phyloP scores from a whole-genome alignment of 1,140 invertebrate species.

The Tetramorium parvispinum region DNA sequence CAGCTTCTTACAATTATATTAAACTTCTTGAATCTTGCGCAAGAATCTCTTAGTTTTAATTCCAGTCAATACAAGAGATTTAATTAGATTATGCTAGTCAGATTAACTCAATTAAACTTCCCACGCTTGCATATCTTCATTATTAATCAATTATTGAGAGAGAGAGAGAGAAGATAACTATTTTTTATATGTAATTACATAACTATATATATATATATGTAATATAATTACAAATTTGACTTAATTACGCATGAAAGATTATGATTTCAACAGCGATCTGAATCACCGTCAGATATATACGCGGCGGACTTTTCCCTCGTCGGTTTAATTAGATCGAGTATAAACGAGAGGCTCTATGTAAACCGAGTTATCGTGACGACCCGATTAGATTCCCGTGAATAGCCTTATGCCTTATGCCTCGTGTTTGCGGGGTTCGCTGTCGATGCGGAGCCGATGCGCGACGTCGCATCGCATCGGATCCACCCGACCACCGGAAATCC shows the following conservation, averaged over 20 bases:
- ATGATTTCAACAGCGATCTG: slow-evolving; percentile 1
- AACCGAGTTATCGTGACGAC: slow-evolving; percentile 62
- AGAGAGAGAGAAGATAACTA: neutral
- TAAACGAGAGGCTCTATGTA: slow-evolving; percentile 61
- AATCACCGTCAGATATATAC: slow-evolving; percentile 26
- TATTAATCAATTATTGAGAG: neutral
- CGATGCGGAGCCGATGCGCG: neutral
- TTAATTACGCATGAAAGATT: slow-evolving; percentile 14
- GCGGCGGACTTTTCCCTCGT: neutral
- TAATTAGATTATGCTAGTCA: slow-evolving; percentile 19
- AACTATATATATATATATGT: too few relatives aligned
- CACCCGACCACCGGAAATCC: slow-evolving; percentile 42
- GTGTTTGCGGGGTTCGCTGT: neutral
- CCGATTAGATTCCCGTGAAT: slow-evolving; percentile 58
- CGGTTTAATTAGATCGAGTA: slow-evolving; percentile 51
- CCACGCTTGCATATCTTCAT: neutral
- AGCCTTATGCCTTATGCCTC: slow-evolving; percentile 34
- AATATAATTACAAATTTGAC: neutral
- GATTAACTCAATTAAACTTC: slow-evolving; percentile 12
- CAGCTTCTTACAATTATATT: slow-evolving; percentile 33
- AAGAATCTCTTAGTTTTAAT: slow-evolving; percentile 40
- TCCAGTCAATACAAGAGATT: slow-evolving; percentile 26
- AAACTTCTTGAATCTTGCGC: slow-evolving; percentile 17
- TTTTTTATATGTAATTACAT: neutral
- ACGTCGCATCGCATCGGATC: slow-evolving; percentile 16